phyloP scores from a whole-genome alignment of 2,888 invertebrate species.

The Eustalomyia histrio region DNA sequence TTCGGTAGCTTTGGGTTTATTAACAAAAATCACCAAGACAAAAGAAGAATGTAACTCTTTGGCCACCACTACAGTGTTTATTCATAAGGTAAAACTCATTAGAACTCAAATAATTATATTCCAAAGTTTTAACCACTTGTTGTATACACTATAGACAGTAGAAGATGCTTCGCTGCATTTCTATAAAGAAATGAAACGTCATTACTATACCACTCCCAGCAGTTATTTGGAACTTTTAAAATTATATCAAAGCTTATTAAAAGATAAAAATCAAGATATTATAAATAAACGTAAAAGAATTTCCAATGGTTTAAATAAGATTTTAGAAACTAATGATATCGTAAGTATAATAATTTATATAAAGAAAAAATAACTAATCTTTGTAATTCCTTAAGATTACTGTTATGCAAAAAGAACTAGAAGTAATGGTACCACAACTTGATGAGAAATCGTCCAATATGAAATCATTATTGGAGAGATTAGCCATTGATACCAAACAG shows the following conservation, averaged over 20 bases:
- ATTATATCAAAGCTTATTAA: conserved; percentile 86
- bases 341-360: conserved; percentile 66
- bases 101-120: neutral
- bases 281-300: conserved; percentile 84
- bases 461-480: conserved; percentile 85
- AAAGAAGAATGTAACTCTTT: conserved; percentile 81
- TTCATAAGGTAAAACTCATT: conserved; percentile 82
- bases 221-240: conserved; percentile 93
- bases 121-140: neutral
- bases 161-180: conserved; percentile 88
- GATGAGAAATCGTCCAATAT: conserved; percentile 89
- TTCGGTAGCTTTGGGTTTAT: conserved; percentile 88
- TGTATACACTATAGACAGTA: conserved; percentile 83
- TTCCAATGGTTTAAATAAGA: conserved; percentile 85
- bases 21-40: conserved; percentile 82
- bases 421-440: conserved; percentile 89
- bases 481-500: conserved; percentile 89
- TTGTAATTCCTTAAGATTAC: conserved; percentile 81
- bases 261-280: conserved; percentile 85
- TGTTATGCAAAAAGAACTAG: conserved; percentile 91
- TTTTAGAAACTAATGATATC: conserved; percentile 78
- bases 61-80: conserved; percentile 85
- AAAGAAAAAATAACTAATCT: neutral
- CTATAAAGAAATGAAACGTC: conserved; percentile 89
- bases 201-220: conserved; percentile 95